Percentiles rank a stretch among this genome's conserved stretches.
These are phyloP conservation scores for Prinia subflava DNA, from an alignment of 2,113 vertebrate genomes.

Conservation along the genomic window DNA sequence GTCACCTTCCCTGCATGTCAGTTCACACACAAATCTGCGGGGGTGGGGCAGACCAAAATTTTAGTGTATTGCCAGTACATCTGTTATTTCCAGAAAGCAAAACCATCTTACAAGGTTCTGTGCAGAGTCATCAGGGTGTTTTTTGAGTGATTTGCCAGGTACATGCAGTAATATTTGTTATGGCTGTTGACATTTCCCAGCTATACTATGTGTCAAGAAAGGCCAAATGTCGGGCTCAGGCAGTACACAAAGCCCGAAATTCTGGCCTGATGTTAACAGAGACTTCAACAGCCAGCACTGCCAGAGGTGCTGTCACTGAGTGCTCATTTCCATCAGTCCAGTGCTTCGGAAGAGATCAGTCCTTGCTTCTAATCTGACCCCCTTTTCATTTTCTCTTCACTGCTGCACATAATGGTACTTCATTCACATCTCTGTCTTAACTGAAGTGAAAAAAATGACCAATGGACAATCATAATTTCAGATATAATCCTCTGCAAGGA, in stretches of 20 bases:
- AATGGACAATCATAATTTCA: background rate
- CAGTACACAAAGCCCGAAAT: background rate
- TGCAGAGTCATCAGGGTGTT: slow-evolving; percentile 3
- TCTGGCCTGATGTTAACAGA: background rate
- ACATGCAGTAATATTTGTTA: slow-evolving; percentile 33
- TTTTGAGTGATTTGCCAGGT: slow-evolving; percentile 35
- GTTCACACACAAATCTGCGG: background rate
- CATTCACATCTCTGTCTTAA: background rate
- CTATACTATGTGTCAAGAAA: background rate
- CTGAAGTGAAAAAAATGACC: background rate
- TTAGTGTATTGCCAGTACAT: background rate
- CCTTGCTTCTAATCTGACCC: background rate
- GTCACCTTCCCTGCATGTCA: background rate
- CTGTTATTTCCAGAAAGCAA: slow-evolving; percentile 14
- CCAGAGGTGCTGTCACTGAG: background rate
- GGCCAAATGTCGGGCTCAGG: background rate
- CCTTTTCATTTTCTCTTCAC: background rate
- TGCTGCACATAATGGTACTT: background rate
- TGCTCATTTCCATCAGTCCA: background rate
- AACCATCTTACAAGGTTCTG: background rate
- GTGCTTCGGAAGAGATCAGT: background rate
- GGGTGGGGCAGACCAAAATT: background rate
- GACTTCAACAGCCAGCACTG: background rate
- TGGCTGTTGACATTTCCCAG: slow-evolving; percentile 17
- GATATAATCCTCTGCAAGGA: background rate